phyloP scores from a whole-genome alignment of 2,888 invertebrate genomes.

The Quadroppia sp. region DNA sequence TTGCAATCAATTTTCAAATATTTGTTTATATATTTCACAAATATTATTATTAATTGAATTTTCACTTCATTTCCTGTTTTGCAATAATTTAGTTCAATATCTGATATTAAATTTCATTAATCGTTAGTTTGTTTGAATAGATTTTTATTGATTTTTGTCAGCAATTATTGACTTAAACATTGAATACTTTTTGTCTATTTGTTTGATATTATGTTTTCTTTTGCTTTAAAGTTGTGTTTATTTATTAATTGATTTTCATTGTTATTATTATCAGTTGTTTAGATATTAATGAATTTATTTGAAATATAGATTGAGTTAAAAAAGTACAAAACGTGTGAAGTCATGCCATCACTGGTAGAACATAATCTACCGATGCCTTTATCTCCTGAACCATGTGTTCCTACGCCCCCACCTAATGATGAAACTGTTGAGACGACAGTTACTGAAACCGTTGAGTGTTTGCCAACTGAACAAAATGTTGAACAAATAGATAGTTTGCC shows the following conservation, averaged over 20 bases:
- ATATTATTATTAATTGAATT: no score
- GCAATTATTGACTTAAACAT: no score
- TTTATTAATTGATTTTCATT: neutral
- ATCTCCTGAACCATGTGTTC: neutral
- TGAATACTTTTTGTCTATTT: neutral
- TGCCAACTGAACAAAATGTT: neutral
- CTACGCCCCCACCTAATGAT: neutral
- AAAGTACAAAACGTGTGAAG: constrained; percentile 32
- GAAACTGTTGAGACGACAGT: neutral
- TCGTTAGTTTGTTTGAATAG: neutral
- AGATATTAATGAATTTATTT: neutral
- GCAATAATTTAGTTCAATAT: neutral
- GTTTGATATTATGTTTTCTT: neutral
- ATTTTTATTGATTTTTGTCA: neutral
- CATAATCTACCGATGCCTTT: neutral
- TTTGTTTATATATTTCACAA: no score
- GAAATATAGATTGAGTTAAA: constrained; percentile 4
- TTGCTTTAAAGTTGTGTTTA: neutral
- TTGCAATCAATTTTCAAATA: neutral
- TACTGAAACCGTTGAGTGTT: neutral
- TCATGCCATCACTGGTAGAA: neutral
- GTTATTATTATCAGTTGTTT: neutral
- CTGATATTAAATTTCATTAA: neutral
- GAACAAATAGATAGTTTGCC: neutral
- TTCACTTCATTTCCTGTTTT: neutral